Percentiles rank a stretch among this genome's conserved stretches.
These are phyloP conservation scores for Elephantulus edwardii DNA, from an alignment of 2,113 vertebrate species.

Conservation along the genomic window DNA sequence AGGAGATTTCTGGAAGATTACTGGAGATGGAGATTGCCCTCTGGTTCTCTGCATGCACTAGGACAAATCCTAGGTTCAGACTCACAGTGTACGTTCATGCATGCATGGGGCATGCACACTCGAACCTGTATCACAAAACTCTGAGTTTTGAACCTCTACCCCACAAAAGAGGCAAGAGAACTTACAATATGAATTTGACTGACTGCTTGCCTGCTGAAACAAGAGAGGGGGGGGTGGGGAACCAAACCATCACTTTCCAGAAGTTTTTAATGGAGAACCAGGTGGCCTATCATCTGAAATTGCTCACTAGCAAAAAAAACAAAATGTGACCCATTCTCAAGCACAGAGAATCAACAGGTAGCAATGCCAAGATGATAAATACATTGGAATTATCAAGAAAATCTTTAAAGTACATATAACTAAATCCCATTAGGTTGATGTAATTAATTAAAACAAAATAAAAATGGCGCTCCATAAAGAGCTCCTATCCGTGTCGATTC, in stretches of 20 bases:
- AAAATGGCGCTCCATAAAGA: too few species aligned
- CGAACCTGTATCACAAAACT: not conserved
- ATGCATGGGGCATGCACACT: not conserved
- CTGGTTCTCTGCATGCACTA: too few species aligned
- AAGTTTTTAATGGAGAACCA: constrained; percentile 22
- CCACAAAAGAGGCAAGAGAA: not conserved
- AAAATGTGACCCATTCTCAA: not conserved
- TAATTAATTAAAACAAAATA: constrained; percentile 28
- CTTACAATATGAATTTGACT: too few species aligned
- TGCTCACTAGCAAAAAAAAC: not conserved
- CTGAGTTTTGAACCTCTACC: not conserved
- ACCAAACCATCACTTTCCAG: not conserved
- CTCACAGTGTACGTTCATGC: too few species aligned
- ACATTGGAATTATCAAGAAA: not conserved
- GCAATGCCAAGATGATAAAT: not conserved
- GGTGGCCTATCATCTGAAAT: not conserved
- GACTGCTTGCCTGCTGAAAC: not conserved
- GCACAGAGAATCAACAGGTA: not conserved
- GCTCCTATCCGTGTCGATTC: too few species aligned
- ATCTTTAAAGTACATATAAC: not conserved
- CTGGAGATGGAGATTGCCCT: too few species aligned
- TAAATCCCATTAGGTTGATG: not conserved
- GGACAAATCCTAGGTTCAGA: not conserved
- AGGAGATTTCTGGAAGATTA: too few species aligned
- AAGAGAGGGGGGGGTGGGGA: too few species aligned